Conservation (phyloP, 2,888 invertebrate genomes). For the Bembecia ichneumoniformis region DNA sequence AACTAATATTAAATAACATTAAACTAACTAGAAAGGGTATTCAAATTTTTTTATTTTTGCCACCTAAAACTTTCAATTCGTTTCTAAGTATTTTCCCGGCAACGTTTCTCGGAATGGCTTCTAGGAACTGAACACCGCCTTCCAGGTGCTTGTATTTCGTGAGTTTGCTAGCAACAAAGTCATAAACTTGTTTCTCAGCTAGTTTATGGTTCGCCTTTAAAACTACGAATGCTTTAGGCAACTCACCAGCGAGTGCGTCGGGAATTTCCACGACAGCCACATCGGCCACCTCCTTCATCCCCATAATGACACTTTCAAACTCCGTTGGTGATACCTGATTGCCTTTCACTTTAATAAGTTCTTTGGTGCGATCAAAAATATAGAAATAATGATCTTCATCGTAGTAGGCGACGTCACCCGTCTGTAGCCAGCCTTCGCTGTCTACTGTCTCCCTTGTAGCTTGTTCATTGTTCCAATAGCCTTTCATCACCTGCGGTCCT, state of each 20-base stretch:
- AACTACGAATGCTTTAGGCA: conserved; percentile 83
- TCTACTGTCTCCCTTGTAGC: conserved; percentile 82
- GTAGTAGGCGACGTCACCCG: conserved; percentile 85
- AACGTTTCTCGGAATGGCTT: conserved; percentile 80
- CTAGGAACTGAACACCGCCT: conserved; percentile 79
- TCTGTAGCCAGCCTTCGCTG: conserved; percentile 84
- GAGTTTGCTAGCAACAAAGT: conserved; percentile 75
- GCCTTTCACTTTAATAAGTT: conserved; percentile 88
- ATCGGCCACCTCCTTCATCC: conserved; percentile 79
- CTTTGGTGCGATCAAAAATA: conserved; percentile 84
- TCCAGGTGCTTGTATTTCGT: conserved; percentile 81
- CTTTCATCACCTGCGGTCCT: conserved; percentile 87
- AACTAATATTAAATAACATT: no score
- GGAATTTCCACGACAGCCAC: conserved; percentile 85
- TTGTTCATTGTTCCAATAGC: conserved; percentile 82
- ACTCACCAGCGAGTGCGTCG: conserved; percentile 78
- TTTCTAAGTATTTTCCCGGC: conserved; percentile 84
- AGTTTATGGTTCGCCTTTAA: conserved; percentile 67
- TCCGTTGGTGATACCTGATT: conserved; percentile 91
- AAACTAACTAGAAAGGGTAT: not conserved
- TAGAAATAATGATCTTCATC: conserved; percentile 82
- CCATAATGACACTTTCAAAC: conserved; percentile 82
- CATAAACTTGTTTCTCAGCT: conserved; percentile 70
- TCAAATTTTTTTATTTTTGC: conserved; percentile 4
- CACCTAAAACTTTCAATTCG: conserved; percentile 71